Percentiles rank a stretch among this genome's conserved stretches.
phyloP scores from a whole-genome alignment of 2,113 vertebrate genomes.

The Oreocharis arfaki region DNA sequence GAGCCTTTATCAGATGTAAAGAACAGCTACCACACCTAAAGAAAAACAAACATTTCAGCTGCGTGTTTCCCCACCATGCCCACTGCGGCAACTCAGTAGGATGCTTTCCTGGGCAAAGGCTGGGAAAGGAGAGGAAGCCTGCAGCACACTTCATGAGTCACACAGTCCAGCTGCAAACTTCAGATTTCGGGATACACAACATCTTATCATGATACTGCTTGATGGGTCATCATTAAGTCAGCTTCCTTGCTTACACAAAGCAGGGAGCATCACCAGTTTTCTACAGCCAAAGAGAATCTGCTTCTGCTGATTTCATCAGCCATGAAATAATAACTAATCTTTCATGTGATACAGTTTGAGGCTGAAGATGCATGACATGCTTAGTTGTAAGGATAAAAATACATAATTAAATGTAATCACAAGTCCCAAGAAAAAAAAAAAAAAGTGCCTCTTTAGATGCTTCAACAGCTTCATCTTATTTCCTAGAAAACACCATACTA shows the following conservation, averaged over 20 bases:
- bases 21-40: background rate
- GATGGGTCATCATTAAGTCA: background rate
- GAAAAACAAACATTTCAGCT: background rate
- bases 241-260: background rate
- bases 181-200: background rate
- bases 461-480: conserved; percentile 20
- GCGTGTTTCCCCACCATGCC: background rate
- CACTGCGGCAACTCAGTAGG: background rate
- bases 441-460: background rate
- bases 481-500: background rate
- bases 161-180: background rate
- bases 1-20: background rate
- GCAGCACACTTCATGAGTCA: background rate
- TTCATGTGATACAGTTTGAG: background rate
- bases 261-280: background rate
- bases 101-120: background rate
- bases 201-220: background rate
- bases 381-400: background rate
- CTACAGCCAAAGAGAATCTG: background rate
- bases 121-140: background rate
- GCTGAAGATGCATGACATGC: background rate
- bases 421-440: background rate
- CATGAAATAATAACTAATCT: background rate
- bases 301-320: conserved; percentile 3
- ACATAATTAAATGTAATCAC: background rate